Base-by-base conservation (phyloP, 2,888 invertebrate species). In the Bugula neritina region DNA sequence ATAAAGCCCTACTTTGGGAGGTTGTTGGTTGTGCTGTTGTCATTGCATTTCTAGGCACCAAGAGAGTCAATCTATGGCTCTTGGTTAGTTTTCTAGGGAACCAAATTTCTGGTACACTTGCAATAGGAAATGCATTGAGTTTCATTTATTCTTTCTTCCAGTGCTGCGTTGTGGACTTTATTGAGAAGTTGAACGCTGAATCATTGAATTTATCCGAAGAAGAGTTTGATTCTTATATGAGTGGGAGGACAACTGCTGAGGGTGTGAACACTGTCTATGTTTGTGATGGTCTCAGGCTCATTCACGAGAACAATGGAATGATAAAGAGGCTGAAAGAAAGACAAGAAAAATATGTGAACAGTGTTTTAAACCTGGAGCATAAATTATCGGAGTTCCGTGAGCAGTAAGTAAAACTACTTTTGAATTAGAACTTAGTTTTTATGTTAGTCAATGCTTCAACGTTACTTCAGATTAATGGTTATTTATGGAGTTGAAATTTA, bases 101-200 rank as follows among this genome's bases (percentile, higher is more conserved):
- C n/a, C n/a, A n/a, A n/a, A n/a, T n/a, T n/a, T n/a, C n/a, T n/a
- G n/a, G n/a, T n/a, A n/a, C n/a, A n/a, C n/a, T n/a, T n/a, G n/a
- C n/a, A n/a, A n/a, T n/a, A n/a, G n/a, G n/a, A n/a, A n/a, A n/a
- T n/a, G n/a, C n/a, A n/a, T n/a, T n/a, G n/a, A n/a, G n/a, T n/a
- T n/a, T n/a, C n/a, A n/a, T n/a, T 43, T 43, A 17, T 43, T 43
- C 77, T 73, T 74, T 73, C 23, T 86, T 86, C 10, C 83, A 95
- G 92, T 98, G 97, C 80, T 98, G 97, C 84, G 99, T 98, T 1
- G 94, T 98, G 52, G 92, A 94, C 13, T 99, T 98, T 85, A 95
- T 99, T 75, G 97, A 98, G 86, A 94, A 94, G 81, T 85, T 99
- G 79, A 95, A 92, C 2, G 94, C 94, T 0, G 93, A 94, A 81